Evolutionary conservation across 2,888 invertebrate genomes (phyloP), one percentile per base, ranked within the genome.

Genomic region (Pteria penguin): DNA sequence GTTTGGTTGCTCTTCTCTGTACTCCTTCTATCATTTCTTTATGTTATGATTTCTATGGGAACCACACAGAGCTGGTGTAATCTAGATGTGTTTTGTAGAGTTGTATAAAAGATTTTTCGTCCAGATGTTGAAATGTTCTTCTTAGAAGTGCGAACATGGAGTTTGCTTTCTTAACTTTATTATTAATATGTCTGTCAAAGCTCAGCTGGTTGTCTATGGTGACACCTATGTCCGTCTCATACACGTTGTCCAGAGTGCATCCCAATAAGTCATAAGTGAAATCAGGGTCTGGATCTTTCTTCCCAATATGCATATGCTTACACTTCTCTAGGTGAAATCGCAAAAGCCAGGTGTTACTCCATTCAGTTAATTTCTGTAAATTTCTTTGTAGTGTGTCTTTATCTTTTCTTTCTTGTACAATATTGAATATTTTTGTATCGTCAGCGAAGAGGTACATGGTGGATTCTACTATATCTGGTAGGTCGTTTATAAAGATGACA

Each of bases 11-110:
- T 66, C 70, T 32, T n/a, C 78, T 29, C 54, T 74, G 60, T 18
- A 71, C 71, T 27, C 32, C 57, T 27, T 78, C 78, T 22, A 75
- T 57, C 31, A 61, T 24, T 22, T 74, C 45, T 54, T 61, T 63
- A 26, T 72, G 67, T 68, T 75, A 72, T 29, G 31, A 27, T 29
- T 55, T n/a, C 2, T 31, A 33, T 0, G 78, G 72, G 8, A 24
- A 31, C 75, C 75, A 75, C 1, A 55, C 71, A 4, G 52, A 33
- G 55, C 66, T 75, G 8, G 72, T 52, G 36, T 61, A 78, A 57
- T 75, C 78, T 14, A 78, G 55, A 26, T 71, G 67, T 18, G 78
- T 75, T 36, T 63, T 75, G 58, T 67, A 75, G 24, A 75, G 33
- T 29, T 36, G 26, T 29, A 33, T n/a, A 14, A 75, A 69, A 4